Evolutionary conservation across 2,113 vertebrate species (phyloP).

Genomic region (Bostrychus sinensis): DNA sequence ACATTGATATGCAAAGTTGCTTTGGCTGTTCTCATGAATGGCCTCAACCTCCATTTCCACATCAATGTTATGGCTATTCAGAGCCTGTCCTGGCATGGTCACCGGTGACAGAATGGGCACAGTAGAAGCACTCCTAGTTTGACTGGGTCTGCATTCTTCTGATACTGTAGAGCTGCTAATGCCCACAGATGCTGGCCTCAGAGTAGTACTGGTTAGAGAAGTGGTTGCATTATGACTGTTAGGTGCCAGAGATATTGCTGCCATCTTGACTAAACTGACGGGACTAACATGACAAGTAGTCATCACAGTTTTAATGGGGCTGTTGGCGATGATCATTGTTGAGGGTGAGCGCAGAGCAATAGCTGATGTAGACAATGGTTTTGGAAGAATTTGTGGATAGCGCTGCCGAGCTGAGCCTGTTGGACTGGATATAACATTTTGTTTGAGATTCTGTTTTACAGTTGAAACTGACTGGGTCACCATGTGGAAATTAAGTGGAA

Average conservation of each 20-base stretch:
- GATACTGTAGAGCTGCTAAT: constrained; percentile 62
- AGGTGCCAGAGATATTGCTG: constrained; percentile 90
- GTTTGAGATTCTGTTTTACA: constrained; percentile 91
- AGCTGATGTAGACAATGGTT: constrained; percentile 87
- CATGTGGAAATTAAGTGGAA: constrained; percentile 95
- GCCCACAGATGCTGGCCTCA: constrained; percentile 85
- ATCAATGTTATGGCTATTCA: constrained; percentile 76
- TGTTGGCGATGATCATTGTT: constrained; percentile 92
- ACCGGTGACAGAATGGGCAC: constrained; percentile 85
- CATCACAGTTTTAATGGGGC: constrained; percentile 93
- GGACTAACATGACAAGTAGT: constrained; percentile 90
- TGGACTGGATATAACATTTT: constrained; percentile 86
- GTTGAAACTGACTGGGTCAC: constrained; percentile 93
- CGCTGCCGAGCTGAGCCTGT: constrained; percentile 89
- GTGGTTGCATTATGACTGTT: constrained; percentile 72
- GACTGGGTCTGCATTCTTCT: constrained; percentile 80
- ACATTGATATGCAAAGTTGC: constrained; percentile 61
- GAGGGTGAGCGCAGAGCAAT: constrained; percentile 93
- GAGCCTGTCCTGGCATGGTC: constrained; percentile 69
- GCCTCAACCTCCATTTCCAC: constrained; percentile 89
- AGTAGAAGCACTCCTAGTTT: constrained; percentile 85
- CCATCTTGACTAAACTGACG: constrained; percentile 95
- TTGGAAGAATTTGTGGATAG: constrained; percentile 95
- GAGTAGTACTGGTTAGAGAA: constrained; percentile 69
- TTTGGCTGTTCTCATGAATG: constrained; percentile 81